A percentile compares a stretch with the other conserved stretches of the same genome.
Conservation (phyloP, 1,140 invertebrate genomes). For the Heliconius congener region DNA sequence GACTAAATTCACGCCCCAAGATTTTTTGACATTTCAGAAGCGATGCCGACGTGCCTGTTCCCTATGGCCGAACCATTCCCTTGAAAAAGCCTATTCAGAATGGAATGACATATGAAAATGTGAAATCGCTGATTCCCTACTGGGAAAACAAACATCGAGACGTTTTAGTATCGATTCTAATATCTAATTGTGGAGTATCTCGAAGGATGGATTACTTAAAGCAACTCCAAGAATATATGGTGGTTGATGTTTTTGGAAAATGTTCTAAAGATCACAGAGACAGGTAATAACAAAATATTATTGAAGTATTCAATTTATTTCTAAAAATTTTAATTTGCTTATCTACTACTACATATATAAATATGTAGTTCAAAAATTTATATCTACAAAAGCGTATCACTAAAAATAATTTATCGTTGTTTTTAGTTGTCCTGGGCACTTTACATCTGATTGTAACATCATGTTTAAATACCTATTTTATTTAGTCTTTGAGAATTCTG, state of each 20-base stretch:
- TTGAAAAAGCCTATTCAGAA: conserved; percentile 51
- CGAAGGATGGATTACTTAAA: conserved; percentile 83
- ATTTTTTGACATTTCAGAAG: conserved; percentile 64
- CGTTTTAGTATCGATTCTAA: conserved; percentile 83
- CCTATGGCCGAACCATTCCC: conserved; percentile 83
- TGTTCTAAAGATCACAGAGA: conserved; percentile 55
- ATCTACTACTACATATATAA: no score
- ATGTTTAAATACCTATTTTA: conserved; percentile 87
- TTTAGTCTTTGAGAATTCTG: conserved; percentile 88
- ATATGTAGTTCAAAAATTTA: no score
- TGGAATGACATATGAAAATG: conserved; percentile 32
- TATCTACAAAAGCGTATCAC: no score
- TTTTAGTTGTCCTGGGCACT: conserved; percentile 9
- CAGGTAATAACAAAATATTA: conserved; percentile 28
- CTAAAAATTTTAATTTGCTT: no score
- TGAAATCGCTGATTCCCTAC: conserved; percentile 48
- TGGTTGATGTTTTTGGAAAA: conserved; percentile 56
- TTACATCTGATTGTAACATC: conserved; percentile 1
- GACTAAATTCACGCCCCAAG: background rate
- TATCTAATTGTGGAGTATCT: conserved; percentile 83
- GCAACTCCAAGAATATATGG: conserved; percentile 74
- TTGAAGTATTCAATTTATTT: background rate
- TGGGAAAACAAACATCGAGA: conserved; percentile 64
- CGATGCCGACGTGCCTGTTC: conserved; percentile 86
- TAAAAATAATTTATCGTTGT: background rate